Conservation (phyloP, 2,113 vertebrate species). For the Merops nubicus region DNA sequence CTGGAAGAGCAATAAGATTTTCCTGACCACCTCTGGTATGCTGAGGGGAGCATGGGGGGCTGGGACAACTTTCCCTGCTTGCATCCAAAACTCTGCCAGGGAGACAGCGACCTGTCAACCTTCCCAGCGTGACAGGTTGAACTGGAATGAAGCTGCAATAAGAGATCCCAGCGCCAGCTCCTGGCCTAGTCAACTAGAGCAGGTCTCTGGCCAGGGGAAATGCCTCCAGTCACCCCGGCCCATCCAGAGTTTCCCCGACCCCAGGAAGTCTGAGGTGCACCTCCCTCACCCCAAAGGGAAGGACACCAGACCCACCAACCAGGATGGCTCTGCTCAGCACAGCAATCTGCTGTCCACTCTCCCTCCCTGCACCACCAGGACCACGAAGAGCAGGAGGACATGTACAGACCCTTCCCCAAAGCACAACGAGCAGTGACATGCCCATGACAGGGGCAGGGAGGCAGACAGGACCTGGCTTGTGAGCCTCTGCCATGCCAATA, state of each 20-base stretch:
- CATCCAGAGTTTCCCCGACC: neutral
- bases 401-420: rapidly evolving
- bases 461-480: neutral
- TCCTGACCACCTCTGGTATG: neutral
- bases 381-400: neutral
- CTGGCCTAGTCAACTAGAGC: neutral
- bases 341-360: neutral
- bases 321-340: neutral
- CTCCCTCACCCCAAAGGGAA: neutral
- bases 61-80: neutral
- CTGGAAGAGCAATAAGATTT: neutral
- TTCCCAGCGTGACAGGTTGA: neutral
- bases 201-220: neutral
- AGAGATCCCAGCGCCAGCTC: neutral
- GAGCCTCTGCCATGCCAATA: rapidly evolving
- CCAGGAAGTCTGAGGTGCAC: neutral
- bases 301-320: neutral
- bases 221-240: rapidly evolving
- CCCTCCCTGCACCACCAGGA: neutral
- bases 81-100: rapidly evolving
- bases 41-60: rapidly evolving
- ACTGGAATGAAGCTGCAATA: neutral
- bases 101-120: neutral
- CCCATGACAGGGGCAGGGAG: rapidly evolving
- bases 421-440: neutral